A percentile compares a stretch with the other conserved stretches of the same genome.
Conservation (phyloP, 2,888 invertebrate genomes). For the Nymphalis c-album region DNA sequence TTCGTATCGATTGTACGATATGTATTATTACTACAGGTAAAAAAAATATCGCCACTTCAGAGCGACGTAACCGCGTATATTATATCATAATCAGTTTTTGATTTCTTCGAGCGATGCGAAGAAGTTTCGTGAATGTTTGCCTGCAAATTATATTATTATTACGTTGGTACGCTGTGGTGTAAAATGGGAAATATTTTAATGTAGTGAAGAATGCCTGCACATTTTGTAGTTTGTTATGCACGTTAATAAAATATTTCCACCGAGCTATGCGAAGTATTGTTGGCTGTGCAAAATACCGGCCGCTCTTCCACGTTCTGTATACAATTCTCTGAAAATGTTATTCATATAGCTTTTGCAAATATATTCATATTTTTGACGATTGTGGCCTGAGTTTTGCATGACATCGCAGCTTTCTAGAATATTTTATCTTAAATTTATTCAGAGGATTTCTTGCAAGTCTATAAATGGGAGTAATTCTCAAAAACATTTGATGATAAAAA, state of each 20-base stretch:
- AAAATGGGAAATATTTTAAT: conserved; percentile 8
- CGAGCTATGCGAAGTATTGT: conserved; percentile 13
- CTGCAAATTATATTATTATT: background rate
- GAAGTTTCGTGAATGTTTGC: background rate
- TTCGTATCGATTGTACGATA: too few species aligned
- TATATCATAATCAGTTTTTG: too few species aligned
- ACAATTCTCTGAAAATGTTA: conserved; percentile 7
- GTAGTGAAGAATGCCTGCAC: conserved; percentile 10
- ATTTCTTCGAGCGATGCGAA: too few species aligned
- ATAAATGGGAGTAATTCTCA: background rate
- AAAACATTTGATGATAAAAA: too few species aligned
- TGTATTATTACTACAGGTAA: too few species aligned
- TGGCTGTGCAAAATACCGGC: background rate
- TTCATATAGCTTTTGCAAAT: conserved; percentile 1
- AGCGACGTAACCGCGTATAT: too few species aligned
- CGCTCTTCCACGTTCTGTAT: background rate
- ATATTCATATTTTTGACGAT: conserved; percentile 10
- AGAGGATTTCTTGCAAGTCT: background rate
- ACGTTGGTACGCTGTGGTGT: background rate
- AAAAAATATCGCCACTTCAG: too few species aligned
- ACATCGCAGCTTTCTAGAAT: background rate
- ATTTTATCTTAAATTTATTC: conserved; percentile 2
- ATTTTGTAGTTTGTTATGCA: conserved; percentile 25
- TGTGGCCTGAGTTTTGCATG: conserved; percentile 3
- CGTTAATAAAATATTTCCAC: conserved; percentile 22